These are phyloP conservation scores for Hololepta plana DNA, from an alignment of 2,888 invertebrate genomes.

Conservation along the genomic window DNA sequence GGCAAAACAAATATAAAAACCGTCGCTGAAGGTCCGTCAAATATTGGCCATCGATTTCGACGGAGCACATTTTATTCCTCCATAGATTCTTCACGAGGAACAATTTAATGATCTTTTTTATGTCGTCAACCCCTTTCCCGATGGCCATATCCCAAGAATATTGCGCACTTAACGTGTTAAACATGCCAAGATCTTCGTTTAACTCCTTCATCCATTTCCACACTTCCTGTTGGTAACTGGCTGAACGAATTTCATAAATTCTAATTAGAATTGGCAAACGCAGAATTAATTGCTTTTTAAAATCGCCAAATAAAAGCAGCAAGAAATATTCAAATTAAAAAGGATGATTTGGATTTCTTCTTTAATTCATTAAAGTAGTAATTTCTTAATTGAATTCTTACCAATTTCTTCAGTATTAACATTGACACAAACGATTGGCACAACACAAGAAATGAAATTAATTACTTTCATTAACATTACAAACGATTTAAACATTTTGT, in stretches of 20 bases:
- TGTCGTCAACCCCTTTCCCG: slow-evolving; percentile 12
- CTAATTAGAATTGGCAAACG: not conserved
- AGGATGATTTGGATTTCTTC: too few species aligned
- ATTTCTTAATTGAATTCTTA: too few species aligned
- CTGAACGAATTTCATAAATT: slow-evolving; percentile 10
- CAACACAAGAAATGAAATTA: too few species aligned
- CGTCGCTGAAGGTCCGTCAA: slow-evolving; percentile 24
- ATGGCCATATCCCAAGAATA: slow-evolving; percentile 18
- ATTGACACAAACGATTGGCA: too few species aligned
- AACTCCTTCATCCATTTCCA: slow-evolving; percentile 17
- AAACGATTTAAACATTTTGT: too few species aligned
- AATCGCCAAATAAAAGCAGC: not conserved
- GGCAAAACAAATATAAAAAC: slow-evolving; percentile 40
- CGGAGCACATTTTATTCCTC: slow-evolving; percentile 21
- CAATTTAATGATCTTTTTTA: slow-evolving; percentile 11
- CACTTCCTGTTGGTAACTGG: slow-evolving; percentile 14
- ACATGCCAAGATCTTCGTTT: slow-evolving; percentile 15
- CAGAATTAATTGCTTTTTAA: not conserved
- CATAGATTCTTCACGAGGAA: slow-evolving; percentile 19
- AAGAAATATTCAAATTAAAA: too few species aligned
- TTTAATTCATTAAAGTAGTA: too few species aligned
- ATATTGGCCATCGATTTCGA: slow-evolving; percentile 11
- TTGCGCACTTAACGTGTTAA: slow-evolving; percentile 16
- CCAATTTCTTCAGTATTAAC: too few species aligned
- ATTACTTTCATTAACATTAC: too few species aligned